A percentile compares a stretch with the other conserved stretches of the same genome.
These are phyloP conservation scores for Drosophila subpulchrella DNA, from an alignment of 1,140 invertebrate species.

Conservation along the genomic window DNA sequence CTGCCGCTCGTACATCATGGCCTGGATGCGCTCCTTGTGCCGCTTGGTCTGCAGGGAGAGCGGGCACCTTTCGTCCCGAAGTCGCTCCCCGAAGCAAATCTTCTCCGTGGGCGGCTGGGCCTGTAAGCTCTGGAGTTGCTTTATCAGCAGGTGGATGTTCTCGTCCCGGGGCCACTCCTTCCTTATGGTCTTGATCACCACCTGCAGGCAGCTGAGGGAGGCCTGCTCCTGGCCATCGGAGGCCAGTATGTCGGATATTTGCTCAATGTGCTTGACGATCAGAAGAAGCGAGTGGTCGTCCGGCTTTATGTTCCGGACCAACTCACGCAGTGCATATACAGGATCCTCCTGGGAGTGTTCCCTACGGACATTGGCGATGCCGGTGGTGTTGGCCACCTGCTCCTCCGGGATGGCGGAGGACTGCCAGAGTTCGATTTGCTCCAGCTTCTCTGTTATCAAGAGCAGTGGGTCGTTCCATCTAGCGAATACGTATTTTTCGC, in stretches of 20 bases:
- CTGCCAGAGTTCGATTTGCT: not conserved
- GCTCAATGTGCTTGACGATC: not conserved
- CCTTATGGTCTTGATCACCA: not conserved
- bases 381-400: not conserved
- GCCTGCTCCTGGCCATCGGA: not conserved
- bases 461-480: not conserved
- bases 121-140: not conserved
- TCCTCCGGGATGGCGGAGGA: not conserved
- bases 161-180: slow-evolving; percentile 2
- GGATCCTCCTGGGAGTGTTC: not conserved
- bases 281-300: not conserved
- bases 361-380: not conserved
- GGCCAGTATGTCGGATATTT: not conserved
- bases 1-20: slow-evolving; percentile 47
- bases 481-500: not conserved
- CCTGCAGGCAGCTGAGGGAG: not conserved
- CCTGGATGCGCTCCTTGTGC: slow-evolving; percentile 68
- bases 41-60: slow-evolving; percentile 75
- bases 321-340: not conserved
- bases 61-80: slow-evolving; percentile 47
- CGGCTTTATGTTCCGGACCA: not conserved
- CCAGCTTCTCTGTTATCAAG: not conserved
- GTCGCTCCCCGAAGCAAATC: not conserved
- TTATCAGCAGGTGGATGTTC: too few relatives aligned
- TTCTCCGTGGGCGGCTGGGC: too few relatives aligned